Evolutionary conservation across 2,113 vertebrate species (phyloP).

Genomic region (Eira barbara): DNA sequence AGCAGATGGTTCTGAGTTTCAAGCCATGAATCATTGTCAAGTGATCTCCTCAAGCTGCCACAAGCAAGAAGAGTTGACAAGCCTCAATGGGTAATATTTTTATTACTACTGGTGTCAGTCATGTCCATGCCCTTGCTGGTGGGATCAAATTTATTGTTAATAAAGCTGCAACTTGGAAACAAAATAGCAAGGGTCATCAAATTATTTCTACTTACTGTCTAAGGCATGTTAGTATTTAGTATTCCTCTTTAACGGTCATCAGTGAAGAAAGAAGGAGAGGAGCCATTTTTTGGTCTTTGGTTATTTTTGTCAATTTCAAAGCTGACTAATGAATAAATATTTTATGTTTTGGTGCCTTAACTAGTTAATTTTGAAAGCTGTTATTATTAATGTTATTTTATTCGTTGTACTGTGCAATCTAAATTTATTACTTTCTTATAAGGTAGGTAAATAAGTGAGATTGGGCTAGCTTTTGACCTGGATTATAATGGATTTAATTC

Average conservation of each 20-base stretch:
- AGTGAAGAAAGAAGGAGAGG: neutral
- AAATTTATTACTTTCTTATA: neutral
- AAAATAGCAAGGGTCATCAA: slow-evolving; percentile 48
- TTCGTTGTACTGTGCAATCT: neutral
- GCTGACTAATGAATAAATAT: neutral
- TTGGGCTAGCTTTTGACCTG: neutral
- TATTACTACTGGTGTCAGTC: slow-evolving; percentile 51
- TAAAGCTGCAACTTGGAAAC: slow-evolving; percentile 24
- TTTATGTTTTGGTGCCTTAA: neutral
- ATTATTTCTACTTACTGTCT: neutral
- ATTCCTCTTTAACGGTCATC: neutral
- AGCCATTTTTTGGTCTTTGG: neutral
- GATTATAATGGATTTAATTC: neutral
- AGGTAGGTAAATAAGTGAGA: neutral
- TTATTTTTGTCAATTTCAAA: slow-evolving; percentile 26
- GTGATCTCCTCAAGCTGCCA: slow-evolving; percentile 54
- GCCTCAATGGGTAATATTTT: slow-evolving; percentile 51
- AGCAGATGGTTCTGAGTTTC: slow-evolving; percentile 74
- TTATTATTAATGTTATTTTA: neutral
- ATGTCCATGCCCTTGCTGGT: slow-evolving; percentile 55
- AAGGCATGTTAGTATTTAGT: neutral
- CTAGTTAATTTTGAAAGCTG: neutral
- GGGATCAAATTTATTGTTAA: slow-evolving; percentile 48
- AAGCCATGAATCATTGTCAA: slow-evolving; percentile 76
- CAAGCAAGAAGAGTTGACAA: slow-evolving; percentile 39